These are phyloP conservation scores for Cladopsammia gracilis DNA, from an alignment of 64 coral and sea anemone species.

Conservation along the genomic window DNA sequence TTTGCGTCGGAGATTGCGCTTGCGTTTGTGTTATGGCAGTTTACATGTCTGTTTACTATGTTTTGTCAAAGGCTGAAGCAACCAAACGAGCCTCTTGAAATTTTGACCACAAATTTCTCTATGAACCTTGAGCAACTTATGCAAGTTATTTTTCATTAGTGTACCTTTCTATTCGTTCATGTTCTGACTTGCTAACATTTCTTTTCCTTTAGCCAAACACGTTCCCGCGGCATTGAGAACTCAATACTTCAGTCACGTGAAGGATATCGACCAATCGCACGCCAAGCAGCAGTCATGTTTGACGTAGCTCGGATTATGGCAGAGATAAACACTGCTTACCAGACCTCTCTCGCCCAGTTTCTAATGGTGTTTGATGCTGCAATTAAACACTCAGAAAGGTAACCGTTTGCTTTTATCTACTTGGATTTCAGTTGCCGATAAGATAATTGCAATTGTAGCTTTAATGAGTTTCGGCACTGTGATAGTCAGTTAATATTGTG, in stretches of 20 bases:
- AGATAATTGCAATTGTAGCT: too few relatives aligned
- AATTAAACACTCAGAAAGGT: slow-evolving; percentile 99
- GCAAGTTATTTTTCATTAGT: too few relatives aligned
- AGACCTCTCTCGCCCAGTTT: slow-evolving; percentile 93
- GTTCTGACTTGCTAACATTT: neutral
- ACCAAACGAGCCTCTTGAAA: too few relatives aligned
- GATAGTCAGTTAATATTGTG: too few relatives aligned
- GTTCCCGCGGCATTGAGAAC: slow-evolving; percentile 86
- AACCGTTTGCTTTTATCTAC: neutral
- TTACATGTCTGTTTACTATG: too few relatives aligned
- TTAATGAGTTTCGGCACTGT: too few relatives aligned
- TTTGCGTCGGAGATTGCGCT: too few relatives aligned
- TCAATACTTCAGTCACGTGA: slow-evolving; percentile 99
- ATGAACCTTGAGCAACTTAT: too few relatives aligned
- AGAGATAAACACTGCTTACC: slow-evolving; percentile 88
- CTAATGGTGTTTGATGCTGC: slow-evolving; percentile 94
- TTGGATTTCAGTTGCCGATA: neutral
- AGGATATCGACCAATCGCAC: slow-evolving; percentile 97
- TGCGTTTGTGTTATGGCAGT: too few relatives aligned
- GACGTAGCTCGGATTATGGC: slow-evolving; percentile 92
- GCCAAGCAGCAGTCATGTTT: slow-evolving; percentile 98
- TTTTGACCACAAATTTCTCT: too few relatives aligned
- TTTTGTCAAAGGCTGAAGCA: too few relatives aligned
- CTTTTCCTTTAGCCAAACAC: slow-evolving; percentile 71
- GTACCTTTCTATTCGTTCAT: neutral